phyloP scores from a whole-genome alignment of 2,113 vertebrate species.

The Poeciliopsis occidentalis region DNA sequence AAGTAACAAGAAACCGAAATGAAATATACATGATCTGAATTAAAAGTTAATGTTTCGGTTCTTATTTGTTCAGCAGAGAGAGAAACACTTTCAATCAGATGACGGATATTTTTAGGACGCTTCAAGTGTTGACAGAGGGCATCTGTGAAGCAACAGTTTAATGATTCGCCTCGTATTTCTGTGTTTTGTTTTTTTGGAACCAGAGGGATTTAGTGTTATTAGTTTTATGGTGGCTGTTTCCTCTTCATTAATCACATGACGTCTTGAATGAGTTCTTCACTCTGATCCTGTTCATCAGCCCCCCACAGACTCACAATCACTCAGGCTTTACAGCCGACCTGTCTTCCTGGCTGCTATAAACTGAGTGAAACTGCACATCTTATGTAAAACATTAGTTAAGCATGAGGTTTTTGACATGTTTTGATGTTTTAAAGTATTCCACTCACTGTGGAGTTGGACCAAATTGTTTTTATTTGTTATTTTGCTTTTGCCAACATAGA shows the following conservation, averaged over 20 bases:
- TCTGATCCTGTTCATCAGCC: slow-evolving; percentile 18
- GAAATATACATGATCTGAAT: not conserved
- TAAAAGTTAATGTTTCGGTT: not conserved
- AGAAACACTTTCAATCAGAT: slow-evolving; percentile 11
- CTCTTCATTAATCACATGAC: slow-evolving; percentile 63
- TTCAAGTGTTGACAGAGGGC: slow-evolving; percentile 17
- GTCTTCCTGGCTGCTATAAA: slow-evolving; percentile 30
- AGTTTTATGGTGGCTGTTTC: slow-evolving; percentile 40
- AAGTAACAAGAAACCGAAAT: not conserved
- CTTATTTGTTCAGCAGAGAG: slow-evolving; percentile 1
- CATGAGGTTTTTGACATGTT: not conserved
- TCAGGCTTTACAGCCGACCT: slow-evolving; percentile 22
- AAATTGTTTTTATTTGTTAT: not conserved
- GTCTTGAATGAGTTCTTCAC: slow-evolving; percentile 4
- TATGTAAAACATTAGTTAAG: not conserved
- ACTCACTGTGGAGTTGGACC: not conserved
- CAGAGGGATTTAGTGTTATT: slow-evolving; percentile 32
- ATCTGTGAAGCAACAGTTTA: slow-evolving; percentile 20
- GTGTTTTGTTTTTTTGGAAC: not conserved
- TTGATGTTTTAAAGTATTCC: not conserved
- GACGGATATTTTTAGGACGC: slow-evolving; percentile 5
- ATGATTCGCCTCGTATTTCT: slow-evolving; percentile 24
- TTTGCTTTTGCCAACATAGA: not conserved
- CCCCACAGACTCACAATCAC: slow-evolving; percentile 10
- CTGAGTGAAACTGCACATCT: not conserved